phyloP scores from a whole-genome alignment of 2,113 vertebrate species.

The Stictonetta naevosa region DNA sequence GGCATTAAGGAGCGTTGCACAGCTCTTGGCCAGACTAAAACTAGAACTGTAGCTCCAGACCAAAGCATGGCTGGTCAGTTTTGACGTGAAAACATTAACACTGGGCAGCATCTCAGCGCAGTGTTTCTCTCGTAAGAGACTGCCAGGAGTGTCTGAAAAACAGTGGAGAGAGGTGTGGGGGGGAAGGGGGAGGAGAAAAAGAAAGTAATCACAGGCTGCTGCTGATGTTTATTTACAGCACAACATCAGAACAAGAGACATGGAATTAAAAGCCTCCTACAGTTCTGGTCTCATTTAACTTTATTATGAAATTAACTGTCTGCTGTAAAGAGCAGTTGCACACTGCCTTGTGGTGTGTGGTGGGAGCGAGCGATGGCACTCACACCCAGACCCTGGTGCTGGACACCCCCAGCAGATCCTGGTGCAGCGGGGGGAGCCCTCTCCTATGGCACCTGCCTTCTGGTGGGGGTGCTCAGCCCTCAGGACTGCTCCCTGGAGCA shows the following conservation, averaged over 20 bases:
- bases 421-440: accelerated
- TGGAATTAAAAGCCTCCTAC: conserved; percentile 24
- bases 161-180: background rate
- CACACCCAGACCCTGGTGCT: accelerated
- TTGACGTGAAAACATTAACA: background rate
- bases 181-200: background rate
- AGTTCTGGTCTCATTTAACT: background rate
- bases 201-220: background rate
- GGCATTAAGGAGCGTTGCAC: background rate
- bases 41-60: background rate
- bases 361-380: accelerated
- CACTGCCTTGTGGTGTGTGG: accelerated
- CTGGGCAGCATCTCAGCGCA: background rate
- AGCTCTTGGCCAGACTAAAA: background rate
- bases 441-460: background rate
- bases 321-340: background rate
- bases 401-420: background rate
- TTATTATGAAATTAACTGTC: background rate
- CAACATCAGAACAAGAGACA: background rate
- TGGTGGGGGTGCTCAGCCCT: background rate
- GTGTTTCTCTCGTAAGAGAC: background rate
- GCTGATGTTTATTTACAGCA: background rate
- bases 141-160: background rate
- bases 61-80: background rate
- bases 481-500: background rate